Percentiles rank a stretch among this genome's conserved stretches.
phyloP scores from a whole-genome alignment of 92 coral and sea anemone genomes.

The Phenganax subtilis region DNA sequence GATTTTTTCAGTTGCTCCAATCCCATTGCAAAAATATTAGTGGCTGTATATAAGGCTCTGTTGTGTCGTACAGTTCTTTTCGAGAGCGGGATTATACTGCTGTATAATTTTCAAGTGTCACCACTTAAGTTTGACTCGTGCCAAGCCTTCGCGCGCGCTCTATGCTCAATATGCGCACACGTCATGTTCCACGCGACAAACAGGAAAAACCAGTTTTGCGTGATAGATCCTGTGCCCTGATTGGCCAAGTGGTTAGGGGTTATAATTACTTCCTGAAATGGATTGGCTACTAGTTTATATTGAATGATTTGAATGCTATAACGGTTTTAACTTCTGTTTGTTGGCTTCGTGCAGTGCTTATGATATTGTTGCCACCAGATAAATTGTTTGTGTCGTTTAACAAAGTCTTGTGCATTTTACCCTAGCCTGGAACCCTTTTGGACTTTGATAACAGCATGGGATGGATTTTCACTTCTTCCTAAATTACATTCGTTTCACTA shows the following conservation, averaged over 20 bases:
- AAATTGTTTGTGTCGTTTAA: no score
- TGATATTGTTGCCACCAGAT: no score
- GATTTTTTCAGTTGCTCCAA: constrained; percentile 19
- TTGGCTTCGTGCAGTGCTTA: no score
- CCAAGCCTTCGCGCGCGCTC: background rate
- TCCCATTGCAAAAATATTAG: background rate
- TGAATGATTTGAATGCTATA: constrained; percentile 2
- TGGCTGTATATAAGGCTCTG: background rate
- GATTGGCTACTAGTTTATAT: constrained; percentile 1
- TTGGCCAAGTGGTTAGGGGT: constrained; percentile 9
- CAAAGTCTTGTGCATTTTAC: no score
- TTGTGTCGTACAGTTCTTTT: background rate
- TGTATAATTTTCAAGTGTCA: background rate
- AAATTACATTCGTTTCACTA: no score
- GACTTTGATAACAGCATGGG: no score
- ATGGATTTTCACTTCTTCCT: no score
- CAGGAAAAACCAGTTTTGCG: background rate
- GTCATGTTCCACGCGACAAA: constrained; percentile 8
- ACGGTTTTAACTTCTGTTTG: background rate
- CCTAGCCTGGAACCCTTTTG: no score
- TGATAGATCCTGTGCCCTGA: background rate
- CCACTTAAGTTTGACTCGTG: background rate
- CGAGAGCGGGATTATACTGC: background rate
- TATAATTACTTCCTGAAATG: background rate
- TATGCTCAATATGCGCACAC: background rate